phyloP scores from a whole-genome alignment of 2,888 invertebrate species.

The Cepaea hortensis region DNA sequence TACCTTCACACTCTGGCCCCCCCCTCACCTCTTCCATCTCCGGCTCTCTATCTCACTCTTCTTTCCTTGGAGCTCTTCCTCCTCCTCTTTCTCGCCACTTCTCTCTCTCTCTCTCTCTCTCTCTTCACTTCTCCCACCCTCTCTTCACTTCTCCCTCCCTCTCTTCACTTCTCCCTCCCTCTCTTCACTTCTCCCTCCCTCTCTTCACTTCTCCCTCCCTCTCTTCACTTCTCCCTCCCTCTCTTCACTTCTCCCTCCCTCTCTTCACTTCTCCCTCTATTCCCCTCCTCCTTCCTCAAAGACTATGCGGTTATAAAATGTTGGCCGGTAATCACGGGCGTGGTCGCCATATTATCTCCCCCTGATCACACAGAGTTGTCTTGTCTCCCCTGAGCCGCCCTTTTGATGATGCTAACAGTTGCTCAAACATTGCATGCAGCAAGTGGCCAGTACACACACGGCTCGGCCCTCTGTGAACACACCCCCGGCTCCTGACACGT shows the following conservation, averaged over 20 bases:
- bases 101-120: slow-evolving; percentile 12
- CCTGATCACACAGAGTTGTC: too few species aligned
- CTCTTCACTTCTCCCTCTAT: background rate
- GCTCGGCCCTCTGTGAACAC: too few species aligned
- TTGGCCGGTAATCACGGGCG: too few species aligned
- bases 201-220: background rate
- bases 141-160: background rate
- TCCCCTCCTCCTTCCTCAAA: too few species aligned
- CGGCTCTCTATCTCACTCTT: background rate
- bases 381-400: too few species aligned
- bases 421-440: too few species aligned
- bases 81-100: background rate
- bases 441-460: too few species aligned
- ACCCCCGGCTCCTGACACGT: too few species aligned
- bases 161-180: background rate
- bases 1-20: background rate
- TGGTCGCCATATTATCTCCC: too few species aligned
- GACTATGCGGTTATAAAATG: too few species aligned
- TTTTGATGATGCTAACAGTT: too few species aligned
- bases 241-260: background rate
- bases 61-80: background rate
- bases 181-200: slow-evolving; percentile 6
- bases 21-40: background rate
- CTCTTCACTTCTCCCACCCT: background rate
- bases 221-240: background rate